Evolutionary conservation across 2,797 vertebrate genomes (phyloP).

Genomic region (Erpetoichthys calabaricus): DNA sequence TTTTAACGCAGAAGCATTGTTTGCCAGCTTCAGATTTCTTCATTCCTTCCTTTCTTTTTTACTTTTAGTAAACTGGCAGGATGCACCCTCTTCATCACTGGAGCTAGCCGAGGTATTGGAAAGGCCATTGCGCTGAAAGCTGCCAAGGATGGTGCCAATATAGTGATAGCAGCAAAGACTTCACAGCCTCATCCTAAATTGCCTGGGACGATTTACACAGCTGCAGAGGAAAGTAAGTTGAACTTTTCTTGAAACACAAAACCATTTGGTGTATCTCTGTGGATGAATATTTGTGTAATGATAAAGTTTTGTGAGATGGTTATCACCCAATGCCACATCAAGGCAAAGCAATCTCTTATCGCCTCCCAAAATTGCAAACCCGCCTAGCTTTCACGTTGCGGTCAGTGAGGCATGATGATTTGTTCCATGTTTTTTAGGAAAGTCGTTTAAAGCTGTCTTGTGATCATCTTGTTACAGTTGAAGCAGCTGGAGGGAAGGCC

Average conservation of each 20-base stretch:
- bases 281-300: slow-evolving; percentile 1
- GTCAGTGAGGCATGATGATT: too few species aligned
- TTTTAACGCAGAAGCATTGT: too few species aligned
- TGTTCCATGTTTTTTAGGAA: too few species aligned
- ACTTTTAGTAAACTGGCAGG: slow-evolving; percentile 71
- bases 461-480: slow-evolving; percentile 46
- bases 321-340: not conserved
- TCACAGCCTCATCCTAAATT: slow-evolving; percentile 71
- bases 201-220: slow-evolving; percentile 81
- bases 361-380: too few species aligned
- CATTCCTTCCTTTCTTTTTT: slow-evolving; percentile 4
- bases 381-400: too few species aligned
- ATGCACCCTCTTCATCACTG: slow-evolving; percentile 83
- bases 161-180: slow-evolving; percentile 87
- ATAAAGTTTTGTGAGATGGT: not conserved
- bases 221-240: slow-evolving; percentile 77
- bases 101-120: slow-evolving; percentile 86
- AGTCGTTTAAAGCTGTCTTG: too few species aligned
- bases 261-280: too few species aligned
- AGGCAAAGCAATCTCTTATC: too few species aligned
- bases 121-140: slow-evolving; percentile 93
- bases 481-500: slow-evolving; percentile 76
- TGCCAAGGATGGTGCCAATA: slow-evolving; percentile 81
- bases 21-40: not conserved
- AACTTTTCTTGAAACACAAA: not conserved